A percentile compares a stretch with the other conserved stretches of the same genome.
Evolutionary conservation across 2,113 vertebrate species (phyloP).

Genomic region (Brienomyrus brachyistius): DNA sequence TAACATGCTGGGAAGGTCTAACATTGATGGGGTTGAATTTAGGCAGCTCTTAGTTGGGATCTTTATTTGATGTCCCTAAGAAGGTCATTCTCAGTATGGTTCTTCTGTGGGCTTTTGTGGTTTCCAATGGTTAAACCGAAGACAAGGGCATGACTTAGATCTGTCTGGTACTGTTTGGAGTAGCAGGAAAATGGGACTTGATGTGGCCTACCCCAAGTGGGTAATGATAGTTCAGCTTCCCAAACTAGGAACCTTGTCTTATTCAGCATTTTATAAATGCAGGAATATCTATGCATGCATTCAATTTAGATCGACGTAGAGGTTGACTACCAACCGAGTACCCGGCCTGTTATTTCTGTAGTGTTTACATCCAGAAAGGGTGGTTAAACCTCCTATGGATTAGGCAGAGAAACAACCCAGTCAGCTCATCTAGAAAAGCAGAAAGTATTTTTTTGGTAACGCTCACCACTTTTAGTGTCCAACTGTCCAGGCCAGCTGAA

Average conservation of each 20-base stretch:
- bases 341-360: too few species aligned
- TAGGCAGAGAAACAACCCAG: neutral
- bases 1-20: constrained; percentile 34
- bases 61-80: neutral
- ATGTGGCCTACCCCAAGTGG: constrained; percentile 47
- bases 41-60: constrained; percentile 28
- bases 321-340: neutral
- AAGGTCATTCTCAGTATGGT: neutral
- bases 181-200: constrained; percentile 44
- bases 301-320: constrained; percentile 39
- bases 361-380: constrained; percentile 19
- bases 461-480: neutral
- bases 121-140: constrained; percentile 30
- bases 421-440: neutral
- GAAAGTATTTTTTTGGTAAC: neutral
- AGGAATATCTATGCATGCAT: constrained; percentile 41
- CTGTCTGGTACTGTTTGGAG: constrained; percentile 34
- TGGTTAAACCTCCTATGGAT: neutral
- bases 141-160: constrained; percentile 27
- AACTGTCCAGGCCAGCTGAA: neutral
- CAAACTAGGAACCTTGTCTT: constrained; percentile 40
- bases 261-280: constrained; percentile 43
- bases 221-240: constrained; percentile 55
- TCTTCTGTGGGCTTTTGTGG: constrained; percentile 19
- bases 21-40: constrained; percentile 25